phyloP scores from a whole-genome alignment of 1,140 invertebrate species.

The Druon quercuslanigerum region DNA sequence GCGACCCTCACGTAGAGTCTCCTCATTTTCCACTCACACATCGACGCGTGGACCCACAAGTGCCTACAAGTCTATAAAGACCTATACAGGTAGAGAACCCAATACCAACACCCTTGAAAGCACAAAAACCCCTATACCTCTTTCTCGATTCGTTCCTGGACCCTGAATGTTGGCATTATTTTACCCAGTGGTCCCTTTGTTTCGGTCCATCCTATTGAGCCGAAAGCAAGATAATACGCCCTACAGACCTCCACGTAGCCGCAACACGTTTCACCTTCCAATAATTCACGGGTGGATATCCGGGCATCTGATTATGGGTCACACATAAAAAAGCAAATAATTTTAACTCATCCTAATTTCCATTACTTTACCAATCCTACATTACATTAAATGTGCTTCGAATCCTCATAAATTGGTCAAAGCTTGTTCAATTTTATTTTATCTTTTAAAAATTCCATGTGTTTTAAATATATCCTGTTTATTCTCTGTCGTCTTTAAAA shows the following conservation, averaged over 20 bases:
- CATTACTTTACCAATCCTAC: too few relatives aligned
- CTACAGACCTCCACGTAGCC: constrained; percentile 59
- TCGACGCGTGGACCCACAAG: constrained; percentile 52
- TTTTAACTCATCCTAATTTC: too few relatives aligned
- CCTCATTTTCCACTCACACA: constrained; percentile 47
- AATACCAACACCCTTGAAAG: constrained; percentile 50
- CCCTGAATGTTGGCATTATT: constrained; percentile 70
- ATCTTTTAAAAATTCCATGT: too few relatives aligned
- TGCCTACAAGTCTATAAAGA: constrained; percentile 41
- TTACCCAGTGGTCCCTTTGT: constrained; percentile 68
- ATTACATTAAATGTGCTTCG: too few relatives aligned
- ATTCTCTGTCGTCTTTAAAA: too few relatives aligned
- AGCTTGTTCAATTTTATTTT: too few relatives aligned
- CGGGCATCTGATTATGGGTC: neutral
- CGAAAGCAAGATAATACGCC: constrained; percentile 67
- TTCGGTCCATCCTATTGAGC: constrained; percentile 70
- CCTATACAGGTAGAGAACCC: constrained; percentile 16
- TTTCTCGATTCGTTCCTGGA: constrained; percentile 65
- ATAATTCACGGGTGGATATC: constrained; percentile 52
- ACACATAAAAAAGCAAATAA: neutral
- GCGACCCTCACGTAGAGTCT: constrained; percentile 33
- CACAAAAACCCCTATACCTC: constrained; percentile 60
- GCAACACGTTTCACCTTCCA: constrained; percentile 60
- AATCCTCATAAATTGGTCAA: too few relatives aligned
- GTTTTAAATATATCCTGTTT: too few relatives aligned